Conservation (phyloP, 2,888 invertebrate genomes). For the Scaptomyza flava region DNA sequence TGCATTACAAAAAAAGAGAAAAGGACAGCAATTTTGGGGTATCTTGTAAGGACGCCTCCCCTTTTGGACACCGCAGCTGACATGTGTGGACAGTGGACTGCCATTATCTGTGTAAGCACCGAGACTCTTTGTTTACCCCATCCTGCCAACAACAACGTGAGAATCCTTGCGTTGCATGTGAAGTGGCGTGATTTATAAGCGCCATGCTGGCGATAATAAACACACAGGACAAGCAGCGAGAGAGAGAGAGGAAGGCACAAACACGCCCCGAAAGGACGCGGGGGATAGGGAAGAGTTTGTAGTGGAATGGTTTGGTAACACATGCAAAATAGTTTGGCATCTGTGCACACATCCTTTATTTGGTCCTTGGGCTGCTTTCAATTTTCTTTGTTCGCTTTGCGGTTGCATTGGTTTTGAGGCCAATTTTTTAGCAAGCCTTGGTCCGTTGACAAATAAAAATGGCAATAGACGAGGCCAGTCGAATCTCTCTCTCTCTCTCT, state of each 20-base stretch:
- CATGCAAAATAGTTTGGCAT: constrained; percentile 70
- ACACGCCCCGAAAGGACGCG: constrained; percentile 24
- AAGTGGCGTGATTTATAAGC: constrained; percentile 76
- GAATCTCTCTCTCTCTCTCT: constrained; percentile 14
- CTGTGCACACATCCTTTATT: constrained; percentile 30
- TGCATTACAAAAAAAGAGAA: constrained; percentile 5
- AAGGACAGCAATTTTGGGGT: constrained; percentile 48
- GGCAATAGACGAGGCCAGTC: constrained; percentile 65
- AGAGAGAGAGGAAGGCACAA: not conserved
- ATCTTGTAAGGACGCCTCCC: constrained; percentile 15
- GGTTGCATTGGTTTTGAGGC: constrained; percentile 51
- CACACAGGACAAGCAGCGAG: constrained; percentile 36
- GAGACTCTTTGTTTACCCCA: constrained; percentile 8
- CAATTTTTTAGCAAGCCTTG: constrained; percentile 59
- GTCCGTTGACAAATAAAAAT: constrained; percentile 73
- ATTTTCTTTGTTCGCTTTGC: constrained; percentile 73
- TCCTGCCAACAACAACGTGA: constrained; percentile 1
- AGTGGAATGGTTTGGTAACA: constrained; percentile 20
- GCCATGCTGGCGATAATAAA: constrained; percentile 72
- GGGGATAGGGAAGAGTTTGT: not conserved
- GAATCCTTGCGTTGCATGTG: constrained; percentile 48
- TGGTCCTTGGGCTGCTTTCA: constrained; percentile 52
- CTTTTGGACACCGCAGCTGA: constrained; percentile 28
- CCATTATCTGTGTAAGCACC: constrained; percentile 48
- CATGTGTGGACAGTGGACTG: constrained; percentile 55